phyloP scores from a whole-genome alignment of 2,113 vertebrate species.

The Neogobius melanostomus region DNA sequence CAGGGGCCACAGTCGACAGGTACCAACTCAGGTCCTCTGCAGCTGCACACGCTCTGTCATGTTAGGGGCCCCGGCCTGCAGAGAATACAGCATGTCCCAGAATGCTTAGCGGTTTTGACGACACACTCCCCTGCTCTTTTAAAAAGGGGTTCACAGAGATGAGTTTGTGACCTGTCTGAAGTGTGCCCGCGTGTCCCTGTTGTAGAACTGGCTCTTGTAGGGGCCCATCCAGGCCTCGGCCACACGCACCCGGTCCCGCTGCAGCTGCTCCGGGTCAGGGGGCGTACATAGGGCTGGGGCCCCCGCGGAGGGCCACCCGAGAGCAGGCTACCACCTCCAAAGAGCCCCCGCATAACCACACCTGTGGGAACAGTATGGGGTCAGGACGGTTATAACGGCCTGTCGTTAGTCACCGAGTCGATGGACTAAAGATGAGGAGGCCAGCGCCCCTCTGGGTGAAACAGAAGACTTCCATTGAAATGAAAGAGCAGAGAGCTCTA shows the following conservation, averaged over 20 bases:
- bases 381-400: neutral
- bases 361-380: slow-evolving; percentile 60
- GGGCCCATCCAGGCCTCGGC: slow-evolving; percentile 87
- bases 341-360: slow-evolving; percentile 90
- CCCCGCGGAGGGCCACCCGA: slow-evolving; percentile 82
- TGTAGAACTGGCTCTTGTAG: slow-evolving; percentile 86
- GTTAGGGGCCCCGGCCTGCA: slow-evolving; percentile 80
- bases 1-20: slow-evolving; percentile 81
- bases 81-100: neutral
- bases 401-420: too few relatives aligned
- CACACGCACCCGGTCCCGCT: slow-evolving; percentile 83
- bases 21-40: slow-evolving; percentile 87
- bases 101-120: too few relatives aligned
- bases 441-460: too few relatives aligned
- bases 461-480: too few relatives aligned
- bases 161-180: slow-evolving; percentile 77
- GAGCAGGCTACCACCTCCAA: slow-evolving; percentile 90
- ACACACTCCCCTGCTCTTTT: too few relatives aligned
- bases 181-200: slow-evolving; percentile 78
- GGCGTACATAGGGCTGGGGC: slow-evolving; percentile 50
- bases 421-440: too few relatives aligned
- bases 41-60: slow-evolving; percentile 80
- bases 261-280: slow-evolving; percentile 73
- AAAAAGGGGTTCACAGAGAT: neutral
- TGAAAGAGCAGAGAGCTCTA: too few relatives aligned